These are phyloP conservation scores for Ornithoptera alexandrae DNA, from an alignment of 2,888 invertebrate species.

Conservation along the genomic window DNA sequence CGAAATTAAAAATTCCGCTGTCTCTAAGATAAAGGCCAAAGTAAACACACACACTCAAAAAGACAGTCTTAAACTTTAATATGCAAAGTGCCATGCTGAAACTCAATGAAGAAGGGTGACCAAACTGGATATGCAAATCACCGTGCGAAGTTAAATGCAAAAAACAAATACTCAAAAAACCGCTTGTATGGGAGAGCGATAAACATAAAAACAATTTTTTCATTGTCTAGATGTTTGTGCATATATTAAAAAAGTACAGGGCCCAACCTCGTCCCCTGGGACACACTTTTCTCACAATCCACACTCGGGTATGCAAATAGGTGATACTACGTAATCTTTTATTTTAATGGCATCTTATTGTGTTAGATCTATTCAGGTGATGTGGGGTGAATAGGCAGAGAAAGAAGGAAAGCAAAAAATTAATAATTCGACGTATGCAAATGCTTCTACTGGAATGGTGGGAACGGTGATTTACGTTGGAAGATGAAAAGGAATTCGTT, in stretches of 20 bases:
- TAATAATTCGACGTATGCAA: conserved; percentile 75
- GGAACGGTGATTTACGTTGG: conserved; percentile 39
- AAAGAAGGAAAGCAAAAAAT: conserved; percentile 62
- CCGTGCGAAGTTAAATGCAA: conserved; percentile 74
- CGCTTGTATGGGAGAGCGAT: conserved; percentile 71
- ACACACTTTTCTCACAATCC: conserved; percentile 67
- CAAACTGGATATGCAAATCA: conserved; percentile 77
- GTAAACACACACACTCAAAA: conserved; percentile 64
- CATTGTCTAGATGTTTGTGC: conserved; percentile 61
- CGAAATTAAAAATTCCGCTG: conserved; percentile 65
- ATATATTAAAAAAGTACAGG: conserved; percentile 58
- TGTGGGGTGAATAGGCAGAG: conserved; percentile 59
- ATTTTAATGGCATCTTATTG: conserved; percentile 78
- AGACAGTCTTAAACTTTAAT: conserved; percentile 67
- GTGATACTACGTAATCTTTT: conserved; percentile 73
- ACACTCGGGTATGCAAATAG: conserved; percentile 68
- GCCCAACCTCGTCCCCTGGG: conserved; percentile 56
- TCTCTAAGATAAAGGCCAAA: conserved; percentile 73
- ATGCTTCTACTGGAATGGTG: conserved; percentile 57
- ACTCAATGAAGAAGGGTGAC: conserved; percentile 51
- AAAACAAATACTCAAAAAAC: conserved; percentile 75
- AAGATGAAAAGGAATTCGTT: conserved; percentile 23
- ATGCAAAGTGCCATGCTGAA: conserved; percentile 69
- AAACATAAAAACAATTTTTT: conserved; percentile 73
- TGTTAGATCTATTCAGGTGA: conserved; percentile 61